Percentiles rank a stretch among this genome's conserved stretches.
Conservation (phyloP, 2,888 invertebrate species). For the Ditula angustiorana region DNA sequence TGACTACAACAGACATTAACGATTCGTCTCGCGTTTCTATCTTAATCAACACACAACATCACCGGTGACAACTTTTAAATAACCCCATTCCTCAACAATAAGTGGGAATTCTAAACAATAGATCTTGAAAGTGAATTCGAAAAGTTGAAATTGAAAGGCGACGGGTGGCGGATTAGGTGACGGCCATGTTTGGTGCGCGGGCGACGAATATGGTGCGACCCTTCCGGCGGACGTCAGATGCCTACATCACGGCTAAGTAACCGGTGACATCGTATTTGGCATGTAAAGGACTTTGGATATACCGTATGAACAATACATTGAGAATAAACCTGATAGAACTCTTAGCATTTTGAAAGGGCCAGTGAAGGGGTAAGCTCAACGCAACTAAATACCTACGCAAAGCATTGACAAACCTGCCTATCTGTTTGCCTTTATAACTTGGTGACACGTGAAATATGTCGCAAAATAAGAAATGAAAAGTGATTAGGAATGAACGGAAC, state of each 20-base stretch:
- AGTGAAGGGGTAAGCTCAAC: background rate
- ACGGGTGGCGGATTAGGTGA: conserved; percentile 61
- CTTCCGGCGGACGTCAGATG: conserved; percentile 68
- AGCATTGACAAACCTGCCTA: too few species aligned
- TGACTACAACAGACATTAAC: conserved; percentile 65
- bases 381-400: too few species aligned
- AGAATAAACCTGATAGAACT: background rate
- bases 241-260: conserved; percentile 44
- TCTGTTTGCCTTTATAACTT: too few species aligned
- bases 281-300: conserved; percentile 43
- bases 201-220: conserved; percentile 59
- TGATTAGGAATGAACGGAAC: conserved; percentile 33
- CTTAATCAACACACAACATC: conserved; percentile 19
- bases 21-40: conserved; percentile 71
- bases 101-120: conserved; percentile 47
- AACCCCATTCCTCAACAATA: conserved; percentile 43
- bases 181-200: conserved; percentile 56
- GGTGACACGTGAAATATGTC: background rate
- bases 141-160: conserved; percentile 57
- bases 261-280: conserved; percentile 39
- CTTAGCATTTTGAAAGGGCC: background rate
- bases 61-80: conserved; percentile 53
- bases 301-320: background rate
- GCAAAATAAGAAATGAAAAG: conserved; percentile 14
- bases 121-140: conserved; percentile 58